phyloP scores from a whole-genome alignment of 2,113 vertebrate species.

The human region GRCh38 chr16:62406001-62406500 shows the following conservation, averaged over 20 bases:
- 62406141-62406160: neutral
- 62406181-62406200: neutral
- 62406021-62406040: constrained; percentile 19
- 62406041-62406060: constrained; percentile 57
- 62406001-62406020: constrained; percentile 47
- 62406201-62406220: neutral
- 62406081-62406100: neutral
- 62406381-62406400: neutral
- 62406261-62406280: too few species aligned
- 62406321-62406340: neutral
- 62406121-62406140: constrained; percentile 40
- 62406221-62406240: neutral
- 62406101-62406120: constrained; percentile 40
- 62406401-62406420: neutral
- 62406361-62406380: neutral
- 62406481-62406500: neutral
- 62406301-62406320: neutral
- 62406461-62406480: neutral
- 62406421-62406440: neutral
- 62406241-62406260: neutral
- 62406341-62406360: neutral
- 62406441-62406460: neutral
- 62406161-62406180: constrained; percentile 17
- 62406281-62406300: neutral
- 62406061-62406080: constrained; percentile 44